A percentile compares a stretch with the other conserved stretches of the same genome.
Evolutionary conservation across 2,888 invertebrate genomes (phyloP).

Genomic region (Liodrosophila aerea): DNA sequence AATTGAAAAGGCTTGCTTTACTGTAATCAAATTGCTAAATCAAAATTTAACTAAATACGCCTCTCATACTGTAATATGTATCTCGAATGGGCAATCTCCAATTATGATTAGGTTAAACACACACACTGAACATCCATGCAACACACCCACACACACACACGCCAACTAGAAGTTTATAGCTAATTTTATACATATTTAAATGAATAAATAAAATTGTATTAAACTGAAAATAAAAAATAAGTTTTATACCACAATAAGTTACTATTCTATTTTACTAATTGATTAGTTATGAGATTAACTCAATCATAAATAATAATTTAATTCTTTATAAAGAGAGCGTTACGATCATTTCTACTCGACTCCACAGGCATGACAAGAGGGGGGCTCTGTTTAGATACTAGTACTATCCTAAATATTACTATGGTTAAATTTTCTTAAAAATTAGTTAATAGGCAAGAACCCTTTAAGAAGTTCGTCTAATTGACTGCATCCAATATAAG

Average conservation of each 20-base stretch:
- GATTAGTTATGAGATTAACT: slow-evolving; percentile 11
- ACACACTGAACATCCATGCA: slow-evolving; percentile 1
- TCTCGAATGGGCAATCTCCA: slow-evolving; percentile 70
- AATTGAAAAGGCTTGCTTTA: slow-evolving; percentile 51
- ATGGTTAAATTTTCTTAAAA: no score
- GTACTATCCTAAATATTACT: no score
- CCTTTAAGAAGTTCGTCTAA: no score
- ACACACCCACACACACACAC: slow-evolving; percentile 32
- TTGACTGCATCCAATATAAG: no score
- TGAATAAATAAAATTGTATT: slow-evolving; percentile 27
- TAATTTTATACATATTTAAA: slow-evolving; percentile 62
- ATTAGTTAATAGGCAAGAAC: no score
- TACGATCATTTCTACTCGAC: no score
- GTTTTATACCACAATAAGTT: slow-evolving; percentile 66
- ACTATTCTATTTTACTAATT: slow-evolving; percentile 24
- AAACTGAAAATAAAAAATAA: slow-evolving; percentile 36
- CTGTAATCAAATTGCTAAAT: no score
- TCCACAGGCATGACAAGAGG: no score
- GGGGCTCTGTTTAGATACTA: no score
- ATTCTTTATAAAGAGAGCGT: no score
- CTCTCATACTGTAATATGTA: slow-evolving; percentile 31
- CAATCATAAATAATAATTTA: no score
- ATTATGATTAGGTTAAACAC: slow-evolving; percentile 41
- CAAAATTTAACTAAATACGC: slow-evolving; percentile 22
- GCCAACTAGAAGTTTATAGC: slow-evolving; percentile 57